These are phyloP conservation scores for Crocuta crocuta DNA, from an alignment of 2,113 vertebrate genomes.

Conservation along the genomic window DNA sequence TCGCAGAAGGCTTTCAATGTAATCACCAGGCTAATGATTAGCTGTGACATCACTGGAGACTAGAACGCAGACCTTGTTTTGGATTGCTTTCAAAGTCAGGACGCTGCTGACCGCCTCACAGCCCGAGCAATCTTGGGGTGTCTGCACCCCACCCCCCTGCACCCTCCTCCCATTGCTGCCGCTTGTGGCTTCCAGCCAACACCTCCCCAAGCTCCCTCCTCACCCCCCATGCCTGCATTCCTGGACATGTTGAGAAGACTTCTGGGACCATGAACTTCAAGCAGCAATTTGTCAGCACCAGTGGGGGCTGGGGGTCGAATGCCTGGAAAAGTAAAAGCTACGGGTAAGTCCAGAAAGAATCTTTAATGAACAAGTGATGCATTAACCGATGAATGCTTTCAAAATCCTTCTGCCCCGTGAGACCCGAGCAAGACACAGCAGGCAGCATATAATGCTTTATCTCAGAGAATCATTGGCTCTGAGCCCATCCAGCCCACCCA, in stretches of 20 bases:
- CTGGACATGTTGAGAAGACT: conserved; percentile 73
- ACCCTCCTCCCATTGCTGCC: conserved; percentile 38
- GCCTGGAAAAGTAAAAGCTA: conserved; percentile 19
- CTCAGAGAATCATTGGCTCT: background rate
- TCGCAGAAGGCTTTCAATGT: conserved; percentile 87
- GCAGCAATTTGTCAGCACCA: conserved; percentile 76
- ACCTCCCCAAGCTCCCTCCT: background rate
- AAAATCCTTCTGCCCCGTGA: conserved; percentile 18
- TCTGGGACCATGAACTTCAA: conserved; percentile 70
- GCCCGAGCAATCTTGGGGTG: conserved; percentile 68
- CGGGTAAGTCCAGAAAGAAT: conserved; percentile 56
- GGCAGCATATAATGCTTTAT: background rate
- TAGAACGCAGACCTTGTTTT: conserved; percentile 78
- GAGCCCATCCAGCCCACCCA: background rate
- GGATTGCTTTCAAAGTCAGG: conserved; percentile 85
- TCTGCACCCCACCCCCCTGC: conserved; percentile 12
- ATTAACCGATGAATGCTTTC: conserved; percentile 68
- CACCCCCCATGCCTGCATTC: conserved; percentile 35
- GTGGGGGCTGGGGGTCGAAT: background rate
- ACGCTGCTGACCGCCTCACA: conserved; percentile 17
- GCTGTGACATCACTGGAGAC: conserved; percentile 87
- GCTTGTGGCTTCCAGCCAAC: conserved; percentile 74
- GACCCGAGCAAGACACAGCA: background rate
- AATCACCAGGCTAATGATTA: conserved; percentile 88
- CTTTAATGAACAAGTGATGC: conserved; percentile 77